Percentiles rank a stretch among this genome's conserved stretches.
Conservation (phyloP, 2,797 vertebrate genomes). For the Chelmon rostratus region DNA sequence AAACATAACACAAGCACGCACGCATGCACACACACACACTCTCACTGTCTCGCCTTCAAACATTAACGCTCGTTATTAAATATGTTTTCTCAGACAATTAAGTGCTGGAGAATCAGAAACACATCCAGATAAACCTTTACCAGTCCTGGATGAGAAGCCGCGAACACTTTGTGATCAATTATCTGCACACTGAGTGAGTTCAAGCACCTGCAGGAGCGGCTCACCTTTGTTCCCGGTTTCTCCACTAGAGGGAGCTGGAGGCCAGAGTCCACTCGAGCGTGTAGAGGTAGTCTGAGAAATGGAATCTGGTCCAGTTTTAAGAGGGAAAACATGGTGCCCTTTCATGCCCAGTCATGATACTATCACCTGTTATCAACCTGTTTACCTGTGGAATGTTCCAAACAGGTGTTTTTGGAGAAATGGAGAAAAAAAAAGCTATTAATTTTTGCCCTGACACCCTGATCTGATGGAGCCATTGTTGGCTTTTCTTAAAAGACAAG, state of each 20-base stretch:
- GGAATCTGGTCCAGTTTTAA: background rate
- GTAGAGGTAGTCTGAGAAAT: background rate
- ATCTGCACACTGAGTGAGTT: background rate
- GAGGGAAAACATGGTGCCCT: no score
- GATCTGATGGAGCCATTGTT: no score
- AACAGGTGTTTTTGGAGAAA: no score
- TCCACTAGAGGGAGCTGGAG: conserved; percentile 67
- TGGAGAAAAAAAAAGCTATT: no score
- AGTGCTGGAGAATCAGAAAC: background rate
- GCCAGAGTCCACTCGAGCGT: background rate
- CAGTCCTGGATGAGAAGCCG: background rate
- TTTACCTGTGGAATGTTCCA: no score
- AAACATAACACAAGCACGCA: conserved; percentile 21
- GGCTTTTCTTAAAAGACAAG: no score
- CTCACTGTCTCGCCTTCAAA: background rate
- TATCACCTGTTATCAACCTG: no score
- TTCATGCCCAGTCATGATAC: no score
- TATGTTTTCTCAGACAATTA: no score
- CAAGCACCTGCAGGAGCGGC: conserved; percentile 30
- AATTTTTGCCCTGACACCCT: no score
- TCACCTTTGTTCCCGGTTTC: conserved; percentile 66
- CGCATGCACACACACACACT: background rate
- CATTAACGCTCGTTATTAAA: conserved; percentile 18
- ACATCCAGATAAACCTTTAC: background rate
- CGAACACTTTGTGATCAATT: fast-evolving